These are phyloP conservation scores for Neomorphus geoffroyi DNA, from an alignment of 2,797 vertebrate species.

Conservation along the genomic window DNA sequence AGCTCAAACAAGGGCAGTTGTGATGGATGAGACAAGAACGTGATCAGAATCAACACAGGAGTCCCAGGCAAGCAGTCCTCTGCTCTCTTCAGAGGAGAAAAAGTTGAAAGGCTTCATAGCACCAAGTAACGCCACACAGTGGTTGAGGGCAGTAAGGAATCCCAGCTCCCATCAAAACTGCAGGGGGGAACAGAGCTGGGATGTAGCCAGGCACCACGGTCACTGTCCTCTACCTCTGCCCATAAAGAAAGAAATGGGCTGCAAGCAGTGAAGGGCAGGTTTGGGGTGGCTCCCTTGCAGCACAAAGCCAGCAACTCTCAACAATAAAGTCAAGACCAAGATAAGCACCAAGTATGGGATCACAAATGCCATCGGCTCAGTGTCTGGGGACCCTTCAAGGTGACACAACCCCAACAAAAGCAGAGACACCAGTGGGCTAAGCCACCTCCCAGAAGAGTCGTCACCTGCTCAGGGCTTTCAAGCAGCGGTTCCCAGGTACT, in stretches of 20 bases:
- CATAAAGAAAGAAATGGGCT: background rate
- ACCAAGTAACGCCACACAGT: constrained; percentile 35
- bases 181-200: background rate
- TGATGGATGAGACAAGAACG: background rate
- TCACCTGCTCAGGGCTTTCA: background rate
- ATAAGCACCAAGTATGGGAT: background rate
- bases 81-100: background rate
- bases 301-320: background rate
- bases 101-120: constrained; percentile 5
- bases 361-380: background rate
- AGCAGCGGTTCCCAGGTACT: background rate
- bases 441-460: background rate
- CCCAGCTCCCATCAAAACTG: background rate
- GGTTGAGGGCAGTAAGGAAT: background rate
- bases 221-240: background rate
- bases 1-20: background rate
- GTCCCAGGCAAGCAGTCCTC: background rate
- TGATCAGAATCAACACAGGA: background rate
- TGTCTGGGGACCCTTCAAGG: background rate
- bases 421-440: background rate
- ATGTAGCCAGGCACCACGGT: background rate
- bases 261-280: background rate
- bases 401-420: background rate
- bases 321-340: background rate
- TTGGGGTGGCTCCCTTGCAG: background rate